Conservation (phyloP, 2,888 invertebrate genomes). For the Tuberolachnus salignus region DNA sequence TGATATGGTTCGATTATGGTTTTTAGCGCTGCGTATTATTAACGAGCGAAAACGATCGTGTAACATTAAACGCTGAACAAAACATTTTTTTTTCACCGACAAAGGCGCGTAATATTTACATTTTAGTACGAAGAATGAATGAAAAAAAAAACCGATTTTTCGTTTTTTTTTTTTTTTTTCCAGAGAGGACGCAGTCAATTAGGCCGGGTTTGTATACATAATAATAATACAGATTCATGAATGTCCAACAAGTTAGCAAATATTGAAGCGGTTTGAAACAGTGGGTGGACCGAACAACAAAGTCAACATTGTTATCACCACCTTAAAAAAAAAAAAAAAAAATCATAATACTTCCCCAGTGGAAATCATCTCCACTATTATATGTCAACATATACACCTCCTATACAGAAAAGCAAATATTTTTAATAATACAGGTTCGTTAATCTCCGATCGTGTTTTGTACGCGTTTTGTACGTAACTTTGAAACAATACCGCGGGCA, state of each 20-base stretch:
- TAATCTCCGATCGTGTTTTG: not conserved
- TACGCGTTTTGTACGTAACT: not conserved
- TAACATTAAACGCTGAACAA: slow-evolving; percentile 1
- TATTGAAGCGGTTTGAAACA: slow-evolving; percentile 38
- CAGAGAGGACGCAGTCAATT: slow-evolving; percentile 35
- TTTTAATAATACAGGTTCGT: slow-evolving; percentile 22
- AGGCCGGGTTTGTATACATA: slow-evolving; percentile 10
- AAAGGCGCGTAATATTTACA: slow-evolving; percentile 20
- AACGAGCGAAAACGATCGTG: not conserved
- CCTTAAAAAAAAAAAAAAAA: too few relatives aligned
- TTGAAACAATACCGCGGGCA: slow-evolving; percentile 7
- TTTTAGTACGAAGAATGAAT: slow-evolving; percentile 4
- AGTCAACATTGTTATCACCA: slow-evolving; percentile 47
- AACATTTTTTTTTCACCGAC: slow-evolving; percentile 19
- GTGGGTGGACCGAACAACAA: slow-evolving; percentile 33
- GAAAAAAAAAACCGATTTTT: not conserved
- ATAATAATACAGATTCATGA: not conserved
- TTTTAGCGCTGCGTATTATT: slow-evolving; percentile 20
- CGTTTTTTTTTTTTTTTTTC: not conserved
- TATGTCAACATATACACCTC: slow-evolving; percentile 3
- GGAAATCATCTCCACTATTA: slow-evolving; percentile 35
- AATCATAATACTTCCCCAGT: slow-evolving; percentile 25
- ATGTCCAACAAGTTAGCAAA: slow-evolving; percentile 43
- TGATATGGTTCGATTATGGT: slow-evolving; percentile 30
- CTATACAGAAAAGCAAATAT: slow-evolving; percentile 15